phyloP scores from a whole-genome alignment of 2,113 vertebrate genomes.

The Progne subis region DNA sequence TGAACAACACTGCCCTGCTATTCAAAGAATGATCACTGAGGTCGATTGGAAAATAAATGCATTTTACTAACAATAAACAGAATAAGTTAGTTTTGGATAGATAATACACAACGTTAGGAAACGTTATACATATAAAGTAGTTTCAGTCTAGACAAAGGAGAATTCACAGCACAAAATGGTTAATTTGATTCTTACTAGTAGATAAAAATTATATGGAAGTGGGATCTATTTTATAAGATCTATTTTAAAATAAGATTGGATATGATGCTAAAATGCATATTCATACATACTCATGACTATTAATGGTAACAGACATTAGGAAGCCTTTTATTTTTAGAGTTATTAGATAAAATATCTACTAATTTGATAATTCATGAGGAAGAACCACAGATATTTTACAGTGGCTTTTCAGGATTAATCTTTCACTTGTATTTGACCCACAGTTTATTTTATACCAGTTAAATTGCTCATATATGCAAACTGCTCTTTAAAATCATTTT shows the following conservation, averaged over 20 bases:
- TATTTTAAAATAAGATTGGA: neutral
- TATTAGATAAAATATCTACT: neutral
- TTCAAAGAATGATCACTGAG: neutral
- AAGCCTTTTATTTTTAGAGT: neutral
- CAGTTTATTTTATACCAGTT: neutral
- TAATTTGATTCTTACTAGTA: neutral
- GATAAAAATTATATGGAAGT: neutral
- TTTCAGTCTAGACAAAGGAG: neutral
- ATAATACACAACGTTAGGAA: neutral
- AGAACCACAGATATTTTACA: neutral
- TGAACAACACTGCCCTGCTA: neutral
- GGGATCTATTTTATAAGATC: neutral
- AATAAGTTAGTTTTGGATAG: neutral
- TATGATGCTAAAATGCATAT: neutral
- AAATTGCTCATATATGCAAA: neutral
- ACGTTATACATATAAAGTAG: neutral
- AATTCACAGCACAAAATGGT: neutral
- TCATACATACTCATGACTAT: neutral
- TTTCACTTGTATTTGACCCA: neutral
- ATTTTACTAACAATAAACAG: neutral
- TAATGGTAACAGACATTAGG: neutral
- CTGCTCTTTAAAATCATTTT: neutral
- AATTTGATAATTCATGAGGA: neutral
- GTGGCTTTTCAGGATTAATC: neutral
- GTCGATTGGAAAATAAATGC: neutral